Evolutionary conservation across 2,113 vertebrate species (phyloP), one percentile per base, ranked within the genome.

Genomic region (Eleginops maclovinus): DNA sequence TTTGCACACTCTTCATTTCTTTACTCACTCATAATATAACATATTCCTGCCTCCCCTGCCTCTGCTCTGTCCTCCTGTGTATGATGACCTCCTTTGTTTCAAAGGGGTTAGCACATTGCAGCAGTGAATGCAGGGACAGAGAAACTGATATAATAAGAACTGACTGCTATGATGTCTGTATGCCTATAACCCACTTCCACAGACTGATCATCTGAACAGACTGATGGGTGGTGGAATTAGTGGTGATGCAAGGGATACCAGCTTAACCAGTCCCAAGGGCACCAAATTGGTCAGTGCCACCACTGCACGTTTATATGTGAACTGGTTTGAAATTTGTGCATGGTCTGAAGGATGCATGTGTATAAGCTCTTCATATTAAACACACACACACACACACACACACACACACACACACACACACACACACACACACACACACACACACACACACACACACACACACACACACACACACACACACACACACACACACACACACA

Each of bases 11-110:
- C 31, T 78, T 59, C 43, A 26, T 5, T 53, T 50, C 31, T 66
- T 9, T 6, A 53, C 24, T 64, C 22, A 22, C 47, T 77, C 40
- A 19, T 70, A 67, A 67, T 14, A 55, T 64, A 68, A 17, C n/a
- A 4, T 72, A 28, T n/a, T 73, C 43, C 65, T 47, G 36, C 16
- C 21, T 44, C 62, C 63, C 31, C 21, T 51, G 28, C 0, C 63
- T 68, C 4, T 4, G 19, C 44, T 24, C 41, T 12, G n/a, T 82
- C 44, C 62, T 79, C 55, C 22, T 76, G 31, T 75, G 56, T 51
- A 24, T 50, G 49, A 24, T 79, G 66, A 72, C 77, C 74, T 87
- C 67, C 53, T 82, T 81, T 75, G 53, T 72, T 53, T 81, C 55
- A 43, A 47, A 36, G 43, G 65, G 62, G 76, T 71, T 70, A 75